Evolutionary conservation across 2,888 invertebrate species (phyloP).

Genomic region (Andrena bucephala): DNA sequence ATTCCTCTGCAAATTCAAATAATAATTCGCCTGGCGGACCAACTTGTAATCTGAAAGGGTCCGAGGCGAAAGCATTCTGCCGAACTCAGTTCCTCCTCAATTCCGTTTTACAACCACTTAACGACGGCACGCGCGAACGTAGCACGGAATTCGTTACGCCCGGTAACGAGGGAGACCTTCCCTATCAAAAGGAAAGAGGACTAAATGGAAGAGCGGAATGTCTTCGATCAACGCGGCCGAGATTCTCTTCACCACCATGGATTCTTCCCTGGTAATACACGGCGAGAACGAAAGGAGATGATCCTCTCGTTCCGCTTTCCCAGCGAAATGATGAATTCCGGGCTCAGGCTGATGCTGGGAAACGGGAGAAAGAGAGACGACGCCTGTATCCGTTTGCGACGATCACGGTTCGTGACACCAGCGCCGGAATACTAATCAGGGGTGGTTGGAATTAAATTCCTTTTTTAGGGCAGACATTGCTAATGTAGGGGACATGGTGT

Average conservation of each 20-base stretch:
- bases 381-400: conserved; percentile 56
- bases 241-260: conserved; percentile 15
- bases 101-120: conserved; percentile 31
- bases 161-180: conserved; percentile 7
- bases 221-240: conserved; percentile 57
- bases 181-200: conserved; percentile 18
- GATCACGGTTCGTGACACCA: conserved; percentile 47
- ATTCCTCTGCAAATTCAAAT: neutral
- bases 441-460: conserved; percentile 50
- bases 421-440: conserved; percentile 68
- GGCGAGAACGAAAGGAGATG: conserved; percentile 25
- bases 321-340: conserved; percentile 29
- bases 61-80: neutral
- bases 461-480: conserved; percentile 25
- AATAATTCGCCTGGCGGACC: neutral
- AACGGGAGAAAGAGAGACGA: conserved; percentile 10
- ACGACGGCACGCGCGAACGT: conserved; percentile 26
- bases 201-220: conserved; percentile 28
- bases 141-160: conserved; percentile 18
- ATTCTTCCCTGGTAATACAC: conserved; percentile 28
- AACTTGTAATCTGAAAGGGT: neutral
- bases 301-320: conserved; percentile 5
- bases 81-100: conserved; percentile 21
- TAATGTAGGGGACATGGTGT: neutral
- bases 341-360: conserved; percentile 4